A percentile compares a stretch with the other conserved stretches of the same genome.
These are phyloP conservation scores for Ophonus ardosiacus DNA, from an alignment of 2,888 invertebrate species.

Conservation along the genomic window DNA sequence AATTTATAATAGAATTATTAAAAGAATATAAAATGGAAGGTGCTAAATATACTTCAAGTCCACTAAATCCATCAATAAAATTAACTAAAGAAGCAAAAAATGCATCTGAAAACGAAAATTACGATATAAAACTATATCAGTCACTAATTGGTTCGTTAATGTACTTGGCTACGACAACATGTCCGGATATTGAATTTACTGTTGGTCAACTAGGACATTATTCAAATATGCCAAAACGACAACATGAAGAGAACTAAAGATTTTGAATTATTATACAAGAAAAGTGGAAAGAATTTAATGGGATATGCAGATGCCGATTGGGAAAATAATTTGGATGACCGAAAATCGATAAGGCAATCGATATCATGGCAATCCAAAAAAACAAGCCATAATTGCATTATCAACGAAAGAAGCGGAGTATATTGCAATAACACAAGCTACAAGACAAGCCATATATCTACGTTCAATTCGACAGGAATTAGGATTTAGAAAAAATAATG, in stretches of 20 bases:
- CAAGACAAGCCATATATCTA: slow-evolving; percentile 53
- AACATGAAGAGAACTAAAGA: slow-evolving; percentile 53
- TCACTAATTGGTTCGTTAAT: background rate
- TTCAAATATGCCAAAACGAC: slow-evolving; percentile 33
- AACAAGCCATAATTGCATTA: slow-evolving; percentile 65
- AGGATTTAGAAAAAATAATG: background rate
- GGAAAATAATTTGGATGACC: slow-evolving; percentile 58
- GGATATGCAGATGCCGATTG: slow-evolving; percentile 66
- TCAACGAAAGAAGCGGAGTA: slow-evolving; percentile 67
- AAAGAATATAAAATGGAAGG: slow-evolving; percentile 6
- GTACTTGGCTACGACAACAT: slow-evolving; percentile 4
- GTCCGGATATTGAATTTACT: slow-evolving; percentile 50
- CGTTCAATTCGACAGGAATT: background rate
- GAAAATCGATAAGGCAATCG: slow-evolving; percentile 62
- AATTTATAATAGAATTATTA: background rate
- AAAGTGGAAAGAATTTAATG: slow-evolving; percentile 22
- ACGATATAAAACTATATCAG: background rate
- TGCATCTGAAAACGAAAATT: slow-evolving; percentile 1
- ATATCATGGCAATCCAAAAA: slow-evolving; percentile 67
- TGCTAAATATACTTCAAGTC: background rate
- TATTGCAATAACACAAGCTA: slow-evolving; percentile 63
- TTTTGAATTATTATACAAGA: slow-evolving; percentile 24
- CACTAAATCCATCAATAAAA: slow-evolving; percentile 1
- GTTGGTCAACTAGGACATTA: slow-evolving; percentile 36
- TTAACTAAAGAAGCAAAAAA: background rate